These are phyloP conservation scores for Physocephala rufipes DNA, from an alignment of 2,888 invertebrate genomes.

Conservation along the genomic window DNA sequence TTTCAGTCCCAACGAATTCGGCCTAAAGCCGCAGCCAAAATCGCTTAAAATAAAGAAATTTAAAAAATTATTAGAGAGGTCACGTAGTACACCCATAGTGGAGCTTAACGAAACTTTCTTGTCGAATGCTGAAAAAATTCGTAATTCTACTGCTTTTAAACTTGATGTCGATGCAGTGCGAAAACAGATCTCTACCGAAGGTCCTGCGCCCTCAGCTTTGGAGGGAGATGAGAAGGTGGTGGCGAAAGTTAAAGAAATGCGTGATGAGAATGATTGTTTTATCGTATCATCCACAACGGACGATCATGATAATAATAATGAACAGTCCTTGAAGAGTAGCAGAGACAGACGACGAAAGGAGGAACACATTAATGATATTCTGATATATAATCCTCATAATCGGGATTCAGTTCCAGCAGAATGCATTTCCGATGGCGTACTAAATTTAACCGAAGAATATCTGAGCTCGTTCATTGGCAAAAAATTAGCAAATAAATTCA, in stretches of 20 bases:
- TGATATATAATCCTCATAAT: conserved; percentile 50
- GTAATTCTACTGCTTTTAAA: conserved; percentile 55
- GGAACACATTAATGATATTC: too few relatives aligned
- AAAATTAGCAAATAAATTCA: conserved; percentile 51
- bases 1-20: conserved; percentile 15
- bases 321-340: neutral
- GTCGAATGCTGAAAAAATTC: conserved; percentile 46
- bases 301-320: conserved; percentile 15
- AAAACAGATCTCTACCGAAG: conserved; percentile 33
- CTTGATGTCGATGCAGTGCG: conserved; percentile 43
- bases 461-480: conserved; percentile 53
- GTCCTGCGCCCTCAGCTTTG: neutral
- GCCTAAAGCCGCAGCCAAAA: conserved; percentile 28
- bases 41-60: conserved; percentile 24
- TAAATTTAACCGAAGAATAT: conserved; percentile 54
- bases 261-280: conserved; percentile 50
- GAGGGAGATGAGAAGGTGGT: neutral
- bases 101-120: conserved; percentile 47
- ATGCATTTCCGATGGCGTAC: conserved; percentile 41
- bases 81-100: neutral
- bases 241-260: neutral
- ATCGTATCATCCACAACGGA: conserved; percentile 56
- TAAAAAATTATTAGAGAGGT: conserved; percentile 1
- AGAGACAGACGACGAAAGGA: conserved; percentile 9
- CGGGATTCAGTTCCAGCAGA: conserved; percentile 23